Evolutionary conservation across 2,888 invertebrate genomes (phyloP), one percentile per base, ranked within the genome.

Genomic region (Gymnoscelis rufifasciata): DNA sequence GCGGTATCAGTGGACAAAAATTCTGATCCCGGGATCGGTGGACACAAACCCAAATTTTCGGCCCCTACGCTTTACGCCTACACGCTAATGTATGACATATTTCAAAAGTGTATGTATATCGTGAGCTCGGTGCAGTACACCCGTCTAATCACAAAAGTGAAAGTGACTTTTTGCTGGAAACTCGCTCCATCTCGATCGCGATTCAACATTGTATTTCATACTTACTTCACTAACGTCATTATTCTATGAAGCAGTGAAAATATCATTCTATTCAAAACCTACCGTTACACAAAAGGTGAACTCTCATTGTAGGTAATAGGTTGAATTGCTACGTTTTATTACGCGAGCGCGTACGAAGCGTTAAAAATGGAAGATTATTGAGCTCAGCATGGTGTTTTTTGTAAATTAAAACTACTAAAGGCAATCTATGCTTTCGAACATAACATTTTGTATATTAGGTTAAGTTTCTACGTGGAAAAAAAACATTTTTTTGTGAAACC

Each of bases 111-210:
- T 8, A 7, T 19, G 35, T 19, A 19, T 42, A 10, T 38, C 14
- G 14, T 38, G 19, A 15, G 7, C 1, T 42, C 38, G 10, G 29
- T 43, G 23, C 30, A 15, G 37, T 43, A 26, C 37, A 33, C 42
- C 28, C 13, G 29, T 39, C 33, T 42, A 30, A 37, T 29, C 37
- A 24, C 30, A 42, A 11, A 13, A 50, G 57, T 39, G 59, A 59
- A 57, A 59, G 59, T 54, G 15, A 30, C 38, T 50, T 51, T 47
- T 52, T 55, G 45, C 41, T 41, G 30, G 37, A 31, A 37, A 43
- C 40, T 30, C 38, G 35, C 42, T 39, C 11, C 31, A 46, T 41
- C 38, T 41, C 33, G 43, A 43, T 23, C 19, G 45, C 45, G 14
- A 39, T 44, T 41, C 28, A 37, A 50, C 50, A 50, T 42, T 45